These are phyloP conservation scores for Carlito syrichta DNA, from an alignment of 2,113 vertebrate genomes.

Conservation along the genomic window DNA sequence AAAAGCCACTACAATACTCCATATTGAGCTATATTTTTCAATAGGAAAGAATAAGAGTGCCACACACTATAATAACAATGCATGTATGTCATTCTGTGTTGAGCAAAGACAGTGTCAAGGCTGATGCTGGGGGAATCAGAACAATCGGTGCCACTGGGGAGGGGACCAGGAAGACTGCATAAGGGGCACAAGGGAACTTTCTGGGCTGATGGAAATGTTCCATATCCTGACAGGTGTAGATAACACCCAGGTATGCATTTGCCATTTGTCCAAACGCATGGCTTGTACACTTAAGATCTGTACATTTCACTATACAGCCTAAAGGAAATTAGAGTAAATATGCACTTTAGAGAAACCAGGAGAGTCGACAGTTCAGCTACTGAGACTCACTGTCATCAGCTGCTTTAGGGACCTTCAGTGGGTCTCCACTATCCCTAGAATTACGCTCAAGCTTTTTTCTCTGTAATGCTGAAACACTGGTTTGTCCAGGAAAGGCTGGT, in stretches of 20 bases:
- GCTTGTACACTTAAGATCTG: neutral
- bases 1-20: neutral
- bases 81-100: neutral
- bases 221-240: neutral
- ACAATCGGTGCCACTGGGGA: neutral
- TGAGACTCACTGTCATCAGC: neutral
- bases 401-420: accelerated
- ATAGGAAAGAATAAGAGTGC: neutral
- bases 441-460: neutral
- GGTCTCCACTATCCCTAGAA: neutral
- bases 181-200: neutral
- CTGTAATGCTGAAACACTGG: neutral
- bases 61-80: accelerated
- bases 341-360: neutral
- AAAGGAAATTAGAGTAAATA: neutral
- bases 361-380: neutral
- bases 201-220: neutral
- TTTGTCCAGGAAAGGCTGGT: neutral
- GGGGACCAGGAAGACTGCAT: neutral
- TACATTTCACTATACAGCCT: neutral
- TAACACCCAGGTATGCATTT: neutral
- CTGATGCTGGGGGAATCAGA: neutral
- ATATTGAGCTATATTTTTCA: neutral
- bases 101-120: neutral
- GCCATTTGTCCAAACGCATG: neutral